A percentile compares a stretch with the other conserved stretches of the same genome.
These are phyloP conservation scores for Galleria mellonella DNA, from an alignment of 1,140 invertebrate genomes.

Conservation along the genomic window DNA sequence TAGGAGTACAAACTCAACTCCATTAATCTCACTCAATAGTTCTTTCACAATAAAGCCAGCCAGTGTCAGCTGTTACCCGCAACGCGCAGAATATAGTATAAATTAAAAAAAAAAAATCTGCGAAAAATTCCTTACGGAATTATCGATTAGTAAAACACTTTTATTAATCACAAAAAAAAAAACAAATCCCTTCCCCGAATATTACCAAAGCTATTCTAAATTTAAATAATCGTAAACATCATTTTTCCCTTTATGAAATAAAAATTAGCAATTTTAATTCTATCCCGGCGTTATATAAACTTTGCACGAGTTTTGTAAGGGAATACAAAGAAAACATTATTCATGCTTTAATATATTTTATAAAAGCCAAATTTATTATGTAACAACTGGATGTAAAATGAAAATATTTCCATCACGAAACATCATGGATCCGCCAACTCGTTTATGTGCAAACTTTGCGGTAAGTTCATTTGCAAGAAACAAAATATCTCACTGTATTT, in stretches of 20 bases:
- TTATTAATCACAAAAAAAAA: too few relatives aligned
- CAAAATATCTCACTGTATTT: too few relatives aligned
- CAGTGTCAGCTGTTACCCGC: too few relatives aligned
- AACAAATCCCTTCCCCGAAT: too few relatives aligned
- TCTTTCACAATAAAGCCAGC: too few relatives aligned
- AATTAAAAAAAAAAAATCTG: too few relatives aligned
- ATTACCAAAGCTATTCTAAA: neutral
- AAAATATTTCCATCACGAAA: slow-evolving; percentile 4
- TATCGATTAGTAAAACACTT: too few relatives aligned
- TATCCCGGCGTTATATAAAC: neutral
- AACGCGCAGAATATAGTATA: too few relatives aligned
- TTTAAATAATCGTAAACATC: neutral
- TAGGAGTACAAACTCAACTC: too few relatives aligned
- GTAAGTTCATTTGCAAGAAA: slow-evolving; percentile 12
- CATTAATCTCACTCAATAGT: too few relatives aligned
- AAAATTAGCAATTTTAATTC: slow-evolving; percentile 6
- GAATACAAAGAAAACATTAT: neutral
- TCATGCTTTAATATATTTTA: neutral
- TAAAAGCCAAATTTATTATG: slow-evolving; percentile 4
- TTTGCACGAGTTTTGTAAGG: neutral
- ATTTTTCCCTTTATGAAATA: neutral
- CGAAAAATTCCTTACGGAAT: too few relatives aligned
- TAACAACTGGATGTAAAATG: slow-evolving; percentile 1
- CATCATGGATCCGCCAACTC: slow-evolving; percentile 11
- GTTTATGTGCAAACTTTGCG: too few relatives aligned